Evolutionary conservation across 2,888 invertebrate genomes (phyloP), one percentile per base, ranked within the genome.

Genomic region (Cephalotes varians): DNA sequence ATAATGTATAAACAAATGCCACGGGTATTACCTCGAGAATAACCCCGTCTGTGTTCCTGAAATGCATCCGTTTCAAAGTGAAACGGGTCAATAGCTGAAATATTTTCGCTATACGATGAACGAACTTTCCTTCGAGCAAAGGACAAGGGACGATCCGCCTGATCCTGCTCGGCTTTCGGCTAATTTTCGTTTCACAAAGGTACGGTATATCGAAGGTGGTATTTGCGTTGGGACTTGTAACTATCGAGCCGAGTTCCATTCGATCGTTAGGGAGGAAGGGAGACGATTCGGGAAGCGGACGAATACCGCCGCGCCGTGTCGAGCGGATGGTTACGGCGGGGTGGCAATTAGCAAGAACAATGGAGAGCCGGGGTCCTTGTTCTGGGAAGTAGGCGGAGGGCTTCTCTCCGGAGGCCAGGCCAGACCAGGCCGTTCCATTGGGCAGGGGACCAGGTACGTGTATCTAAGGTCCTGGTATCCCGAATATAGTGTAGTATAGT

Each of bases 331-430:
- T 86, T 90, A 90, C 91, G n/a, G 90, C 91, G 91, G 93, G 92
- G 92, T 92, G 94, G 94, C 94, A 94, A 94, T 94, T 94, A 94
- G 94, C 92, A 94, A 93, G 94, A 94, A 94, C 94, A 94, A 94
- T 94, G 92, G 93, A 92, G 90, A 90, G 89, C 85, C 88, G 79
- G 86, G 92, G 89, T 87, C 89, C 88, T 86, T 88, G 91, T 90
- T 93, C 93, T 92, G 90, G 88, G 93, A 94, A 94, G 93, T 91
- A 90, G 93, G 76, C 51, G 49, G 92, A 91, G 91, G 91, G 89
- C 84, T 87, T 86, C 87, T 62, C 73, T 73, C 34, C 71, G 56
- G 71, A 80, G 82, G 86, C 81, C 87, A n/a, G n/a, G n/a, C n/a
- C n/a, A n/a, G n/a, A n/a, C 87, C 86, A n/a, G n/a, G 79, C 87